phyloP scores from a whole-genome alignment of 2,888 invertebrate genomes.

The Meiosimyza decipiens region DNA sequence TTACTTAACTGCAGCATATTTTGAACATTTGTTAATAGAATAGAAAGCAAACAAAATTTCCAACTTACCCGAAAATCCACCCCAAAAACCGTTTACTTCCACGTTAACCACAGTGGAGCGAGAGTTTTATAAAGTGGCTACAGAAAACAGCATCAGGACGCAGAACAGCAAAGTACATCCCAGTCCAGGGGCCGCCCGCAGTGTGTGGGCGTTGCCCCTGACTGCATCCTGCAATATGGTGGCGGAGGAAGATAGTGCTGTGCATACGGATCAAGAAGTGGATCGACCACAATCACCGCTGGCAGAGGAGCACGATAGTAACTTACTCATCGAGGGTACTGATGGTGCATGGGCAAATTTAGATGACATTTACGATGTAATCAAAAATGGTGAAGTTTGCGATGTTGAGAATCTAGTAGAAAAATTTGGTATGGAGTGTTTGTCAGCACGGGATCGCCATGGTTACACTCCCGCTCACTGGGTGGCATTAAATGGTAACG shows the following conservation, averaged over 20 bases:
- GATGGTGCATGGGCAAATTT: constrained; percentile 60
- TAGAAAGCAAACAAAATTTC: constrained; percentile 59
- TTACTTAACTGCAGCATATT: no score
- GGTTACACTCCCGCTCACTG: constrained; percentile 95
- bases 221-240: constrained; percentile 84
- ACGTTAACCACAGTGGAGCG: constrained; percentile 55
- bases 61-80: constrained; percentile 62
- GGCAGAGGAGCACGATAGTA: constrained; percentile 61
- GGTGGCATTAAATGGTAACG: constrained; percentile 85
- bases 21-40: no score
- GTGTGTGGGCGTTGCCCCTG: constrained; percentile 87
- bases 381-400: constrained; percentile 84
- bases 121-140: constrained; percentile 66
- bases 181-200: constrained; percentile 89
- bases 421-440: constrained; percentile 79
- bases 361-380: constrained; percentile 85
- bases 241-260: constrained; percentile 73
- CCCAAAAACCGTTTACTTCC: constrained; percentile 49
- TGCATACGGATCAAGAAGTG: constrained; percentile 64
- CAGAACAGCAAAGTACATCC: constrained; percentile 76
- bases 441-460: constrained; percentile 87
- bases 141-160: constrained; percentile 65
- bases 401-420: constrained; percentile 88
- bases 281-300: constrained; percentile 59
- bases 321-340: constrained; percentile 60